A percentile compares a stretch with the other conserved stretches of the same genome.
Conservation (phyloP, 2,113 vertebrate species). For the Xerus inauris region DNA sequence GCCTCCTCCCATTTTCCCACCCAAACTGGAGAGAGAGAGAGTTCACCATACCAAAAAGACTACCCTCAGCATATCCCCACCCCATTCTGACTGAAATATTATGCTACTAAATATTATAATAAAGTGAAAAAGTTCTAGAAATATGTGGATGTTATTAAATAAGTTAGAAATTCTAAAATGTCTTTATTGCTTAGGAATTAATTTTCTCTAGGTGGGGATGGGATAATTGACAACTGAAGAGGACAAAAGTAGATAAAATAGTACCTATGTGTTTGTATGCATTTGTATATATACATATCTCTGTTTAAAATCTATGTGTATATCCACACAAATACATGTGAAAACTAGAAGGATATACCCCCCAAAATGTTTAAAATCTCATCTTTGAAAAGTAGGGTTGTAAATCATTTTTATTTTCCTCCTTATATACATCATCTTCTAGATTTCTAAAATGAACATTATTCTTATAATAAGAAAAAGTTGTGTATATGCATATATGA, state of each 20-base stretch:
- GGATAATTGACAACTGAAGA: not conserved
- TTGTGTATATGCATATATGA: not conserved
- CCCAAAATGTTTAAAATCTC: not conserved
- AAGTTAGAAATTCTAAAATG: conserved; percentile 13
- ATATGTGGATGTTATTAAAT: not conserved
- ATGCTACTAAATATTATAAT: not conserved
- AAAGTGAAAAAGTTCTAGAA: conserved; percentile 52
- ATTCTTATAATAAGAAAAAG: not conserved
- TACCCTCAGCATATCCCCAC: not conserved
- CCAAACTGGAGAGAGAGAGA: not conserved
- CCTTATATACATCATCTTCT: not conserved
- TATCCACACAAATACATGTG: not conserved
- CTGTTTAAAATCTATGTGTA: not conserved
- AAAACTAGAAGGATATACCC: not conserved
- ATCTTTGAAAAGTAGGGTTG: not conserved
- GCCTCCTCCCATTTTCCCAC: not conserved
- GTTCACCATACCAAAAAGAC: not conserved
- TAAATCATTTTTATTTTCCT: conserved; percentile 46
- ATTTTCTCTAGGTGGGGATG: not conserved
- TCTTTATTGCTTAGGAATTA: conserved; percentile 37
- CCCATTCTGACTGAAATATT: not conserved
- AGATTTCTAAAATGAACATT: conserved; percentile 37
- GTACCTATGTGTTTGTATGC: not conserved
- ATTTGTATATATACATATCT: not conserved
- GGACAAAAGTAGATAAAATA: not conserved